Conservation (phyloP, 2,113 vertebrate genomes). For the Diphyllodes magnificus region DNA sequence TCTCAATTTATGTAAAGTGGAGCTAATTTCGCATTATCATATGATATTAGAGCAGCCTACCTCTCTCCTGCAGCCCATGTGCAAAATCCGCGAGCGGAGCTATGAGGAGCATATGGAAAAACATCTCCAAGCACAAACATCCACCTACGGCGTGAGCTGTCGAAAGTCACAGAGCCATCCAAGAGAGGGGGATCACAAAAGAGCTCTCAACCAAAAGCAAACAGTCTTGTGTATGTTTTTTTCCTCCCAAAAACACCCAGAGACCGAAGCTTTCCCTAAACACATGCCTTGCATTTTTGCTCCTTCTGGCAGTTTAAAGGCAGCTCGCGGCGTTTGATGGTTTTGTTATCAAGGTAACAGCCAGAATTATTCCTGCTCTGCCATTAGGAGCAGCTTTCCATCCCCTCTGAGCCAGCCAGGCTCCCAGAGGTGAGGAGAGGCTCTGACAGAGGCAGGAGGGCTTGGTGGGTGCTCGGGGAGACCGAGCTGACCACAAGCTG, state of each 20-base stretch:
- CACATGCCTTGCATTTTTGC: neutral
- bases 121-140: slow-evolving; percentile 25
- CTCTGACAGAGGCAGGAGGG: neutral
- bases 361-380: neutral
- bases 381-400: neutral
- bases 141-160: neutral
- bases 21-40: neutral
- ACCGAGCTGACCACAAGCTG: neutral
- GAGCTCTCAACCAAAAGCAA: slow-evolving; percentile 9
- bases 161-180: neutral
- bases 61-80: neutral
- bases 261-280: neutral
- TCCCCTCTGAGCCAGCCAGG: neutral
- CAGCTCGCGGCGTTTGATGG: rapidly evolving
- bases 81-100: neutral
- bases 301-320: neutral
- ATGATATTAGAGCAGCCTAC: slow-evolving; percentile 7
- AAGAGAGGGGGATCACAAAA: neutral
- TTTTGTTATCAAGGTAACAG: neutral
- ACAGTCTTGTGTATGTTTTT: neutral
- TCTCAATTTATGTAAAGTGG: neutral
- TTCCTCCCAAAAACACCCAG: neutral
- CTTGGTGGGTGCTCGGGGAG: neutral
- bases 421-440: neutral
- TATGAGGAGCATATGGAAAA: slow-evolving; percentile 34